phyloP scores from a whole-genome alignment of 2,113 vertebrate species.

The Archilochus colubris region DNA sequence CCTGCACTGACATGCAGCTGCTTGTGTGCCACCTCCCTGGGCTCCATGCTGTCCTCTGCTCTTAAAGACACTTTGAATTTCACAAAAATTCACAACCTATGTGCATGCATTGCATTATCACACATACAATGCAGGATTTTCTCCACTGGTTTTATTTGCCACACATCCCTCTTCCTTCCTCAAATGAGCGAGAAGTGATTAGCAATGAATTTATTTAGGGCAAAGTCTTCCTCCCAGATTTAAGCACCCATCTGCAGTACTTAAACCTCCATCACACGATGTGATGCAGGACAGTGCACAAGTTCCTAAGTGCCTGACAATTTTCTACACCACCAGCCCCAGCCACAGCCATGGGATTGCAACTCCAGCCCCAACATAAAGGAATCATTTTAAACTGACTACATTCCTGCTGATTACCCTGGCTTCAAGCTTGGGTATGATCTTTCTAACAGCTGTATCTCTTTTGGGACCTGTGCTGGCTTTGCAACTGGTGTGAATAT shows the following conservation, averaged over 20 bases:
- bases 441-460: not conserved
- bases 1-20: fast-evolving
- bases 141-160: not conserved
- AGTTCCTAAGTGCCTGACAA: not conserved
- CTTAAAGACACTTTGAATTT: not conserved
- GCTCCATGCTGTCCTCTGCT: not conserved
- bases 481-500: not conserved
- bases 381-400: not conserved
- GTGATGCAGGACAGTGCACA: not conserved
- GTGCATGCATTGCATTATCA: not conserved
- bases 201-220: not conserved
- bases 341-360: not conserved
- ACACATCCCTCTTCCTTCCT: not conserved
- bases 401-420: not conserved
- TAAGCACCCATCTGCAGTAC: not conserved
- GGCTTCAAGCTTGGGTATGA: not conserved
- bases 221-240: not conserved
- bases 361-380: not conserved
- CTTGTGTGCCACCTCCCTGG: not conserved
- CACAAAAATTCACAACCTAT: not conserved
- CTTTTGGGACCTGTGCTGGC: not conserved
- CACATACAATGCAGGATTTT: not conserved
- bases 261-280: not conserved
- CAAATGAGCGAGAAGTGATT: fast-evolving
- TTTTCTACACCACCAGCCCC: fast-evolving